Conservation (phyloP, 2,113 vertebrate genomes). For the Forbesichthys papilliferus region DNA sequence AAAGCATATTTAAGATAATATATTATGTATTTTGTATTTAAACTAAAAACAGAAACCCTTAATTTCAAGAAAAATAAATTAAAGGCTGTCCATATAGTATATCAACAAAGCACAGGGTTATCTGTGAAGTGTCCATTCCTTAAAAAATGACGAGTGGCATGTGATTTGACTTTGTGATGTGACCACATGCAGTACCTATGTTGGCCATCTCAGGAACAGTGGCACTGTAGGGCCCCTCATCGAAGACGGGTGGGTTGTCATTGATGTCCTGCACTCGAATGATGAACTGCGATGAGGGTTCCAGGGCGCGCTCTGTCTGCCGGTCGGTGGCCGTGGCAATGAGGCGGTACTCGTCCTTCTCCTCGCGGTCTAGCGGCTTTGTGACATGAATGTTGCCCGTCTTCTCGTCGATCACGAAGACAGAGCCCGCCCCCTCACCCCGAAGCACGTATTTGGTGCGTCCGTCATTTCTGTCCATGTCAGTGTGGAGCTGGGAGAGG, state of each 20-base stretch:
- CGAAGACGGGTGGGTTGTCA: slow-evolving; percentile 89
- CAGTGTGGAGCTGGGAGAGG: slow-evolving; percentile 84
- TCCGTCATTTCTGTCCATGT: slow-evolving; percentile 88
- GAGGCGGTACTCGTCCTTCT: slow-evolving; percentile 88
- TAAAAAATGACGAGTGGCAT: too few species aligned
- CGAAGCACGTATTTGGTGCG: slow-evolving; percentile 88
- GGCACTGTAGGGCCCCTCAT: slow-evolving; percentile 86
- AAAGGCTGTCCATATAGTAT: too few species aligned
- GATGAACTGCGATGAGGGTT: slow-evolving; percentile 90
- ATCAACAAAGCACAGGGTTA: too few species aligned
- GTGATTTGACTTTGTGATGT: too few species aligned
- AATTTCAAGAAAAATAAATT: too few species aligned
- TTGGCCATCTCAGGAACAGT: slow-evolving; percentile 90
- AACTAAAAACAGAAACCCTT: too few species aligned
- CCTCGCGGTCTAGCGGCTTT: slow-evolving; percentile 89
- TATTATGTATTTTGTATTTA: too few species aligned
- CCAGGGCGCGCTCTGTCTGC: slow-evolving; percentile 86
- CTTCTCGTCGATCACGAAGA: slow-evolving; percentile 92
- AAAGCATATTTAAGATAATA: too few species aligned
- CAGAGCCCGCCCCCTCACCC: slow-evolving; percentile 88
- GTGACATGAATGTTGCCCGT: slow-evolving; percentile 93
- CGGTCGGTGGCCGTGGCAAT: slow-evolving; percentile 87
- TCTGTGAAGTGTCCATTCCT: too few species aligned
- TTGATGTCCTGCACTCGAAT: slow-evolving; percentile 94
- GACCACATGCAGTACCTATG: slow-evolving; percentile 71